Evolutionary conservation across 2,888 invertebrate species (phyloP), one percentile per base, ranked within the genome.

Genomic region (Pristionchus maxplancki): DNA sequence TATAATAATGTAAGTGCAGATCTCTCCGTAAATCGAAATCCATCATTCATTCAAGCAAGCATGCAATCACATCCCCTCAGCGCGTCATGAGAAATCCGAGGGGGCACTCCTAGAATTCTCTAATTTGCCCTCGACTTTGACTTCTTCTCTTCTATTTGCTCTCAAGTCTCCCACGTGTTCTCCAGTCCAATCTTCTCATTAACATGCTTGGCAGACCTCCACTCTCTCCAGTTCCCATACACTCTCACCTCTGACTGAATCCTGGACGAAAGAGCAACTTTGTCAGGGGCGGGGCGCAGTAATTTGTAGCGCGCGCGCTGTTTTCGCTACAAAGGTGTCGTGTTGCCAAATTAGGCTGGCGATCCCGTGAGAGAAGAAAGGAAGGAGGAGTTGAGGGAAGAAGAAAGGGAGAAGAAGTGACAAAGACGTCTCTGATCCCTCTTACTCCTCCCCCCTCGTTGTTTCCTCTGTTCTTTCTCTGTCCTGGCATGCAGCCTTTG

Each of bases 111-210:
- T 11, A 44, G 44, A 9, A 44, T 44, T n/a, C n/a, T n/a, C n/a
- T n/a, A n/a, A n/a, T 44, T 44, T 11, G 44, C 11, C 44, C 44
- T 34, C 9, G 31, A 31, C 13, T 64, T 34, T 31, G 64, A 64
- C 31, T 64, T 64, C 64, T 34, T 34, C 64, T 15, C 13, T 17
- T 37, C 37, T 71, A 20, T 71, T 71, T 71, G 71, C 24, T 34
- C 37, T 71, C 24, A 34, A 71, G 34, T 71, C 71, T 44, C 28
- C 78, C 78, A 78, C 44, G 78, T 78, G 78, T 48, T 78, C 44
- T 44, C 9, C 78, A 48, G 44, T 11, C 78, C 78, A 78, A 78
- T 78, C 37, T 48, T 40, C 78, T 78, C 78, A 78, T 78, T 78
- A 78, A 28, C 44, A 78, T 48, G 44, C 78, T 58, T 58, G 78